Base-by-base conservation (phyloP, 2,797 vertebrate species). In the Scleropages formosus region DNA sequence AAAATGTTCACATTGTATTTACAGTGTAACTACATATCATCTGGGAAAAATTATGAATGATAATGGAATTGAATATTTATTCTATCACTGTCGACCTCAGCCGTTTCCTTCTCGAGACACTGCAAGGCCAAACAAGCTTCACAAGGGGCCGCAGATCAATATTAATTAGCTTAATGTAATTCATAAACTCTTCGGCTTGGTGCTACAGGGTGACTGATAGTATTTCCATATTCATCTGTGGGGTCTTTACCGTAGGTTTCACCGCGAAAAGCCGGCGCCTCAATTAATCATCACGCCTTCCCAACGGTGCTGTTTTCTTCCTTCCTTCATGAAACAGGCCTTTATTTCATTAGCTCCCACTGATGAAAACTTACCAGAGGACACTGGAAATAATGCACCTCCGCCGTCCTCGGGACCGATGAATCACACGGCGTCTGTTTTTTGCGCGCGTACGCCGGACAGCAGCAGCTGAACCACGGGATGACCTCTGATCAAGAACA, bases 141-240 rank as follows among this genome's bases (percentile, higher is more conserved):
- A 72, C 15, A 10, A 31, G 56, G 64, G 47, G 46, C 18, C 59
- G 64, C 26, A n/a, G 53, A 65, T 77, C 75, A 72, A 77, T 77
- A 77, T 58, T 64, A 77, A 77, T 77, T 73, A 77, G 61, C 22
- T 60, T 77, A 75, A 66, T 66, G 49, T 56, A 61, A 75, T 66
- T 66, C 69, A 77, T 72, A 72, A 71, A 58, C 60, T 72, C 59
- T 47, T 20, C 58, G 75, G 59, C 65, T 77, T 77, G 72, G 59
- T 15, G 49, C 61, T 49, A 11, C 61, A 27, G 61, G 60, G 60
- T 65, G 15, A 1, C 60, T 74, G 73, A 53, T 65, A 26, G 58
- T 70, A 63, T 51, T 76, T 75, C 63, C 27, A 18, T 75, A 18
- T 75, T 75, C 66, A 58, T 75, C 66, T 24, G 56, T 49, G 16